Evolutionary conservation across 2,888 invertebrate species (phyloP).

Genomic region (Aleiodes alternator): DNA sequence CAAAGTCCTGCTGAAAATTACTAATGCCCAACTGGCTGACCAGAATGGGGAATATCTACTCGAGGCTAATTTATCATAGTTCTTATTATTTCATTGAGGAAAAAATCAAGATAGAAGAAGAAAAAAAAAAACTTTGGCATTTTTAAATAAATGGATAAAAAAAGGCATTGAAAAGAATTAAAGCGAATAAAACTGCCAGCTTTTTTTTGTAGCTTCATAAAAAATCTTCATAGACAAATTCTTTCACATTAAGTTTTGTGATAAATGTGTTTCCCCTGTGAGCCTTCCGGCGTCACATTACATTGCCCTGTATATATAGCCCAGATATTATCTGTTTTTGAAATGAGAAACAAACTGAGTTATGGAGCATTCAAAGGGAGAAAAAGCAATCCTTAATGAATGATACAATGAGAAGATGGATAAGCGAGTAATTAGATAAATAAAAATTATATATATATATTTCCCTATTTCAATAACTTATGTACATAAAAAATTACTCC

Average conservation of each 20-base stretch:
- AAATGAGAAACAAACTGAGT: slow-evolving; percentile 16
- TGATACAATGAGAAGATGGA: too few relatives aligned
- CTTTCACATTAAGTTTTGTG: slow-evolving; percentile 17
- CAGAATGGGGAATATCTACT: slow-evolving; percentile 24
- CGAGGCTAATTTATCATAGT: background rate
- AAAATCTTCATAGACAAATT: slow-evolving; percentile 33
- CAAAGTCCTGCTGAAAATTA: slow-evolving; percentile 1
- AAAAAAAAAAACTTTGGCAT: too few relatives aligned
- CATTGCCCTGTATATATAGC: slow-evolving; percentile 7
- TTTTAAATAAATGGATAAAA: background rate
- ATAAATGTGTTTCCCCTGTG: slow-evolving; percentile 30
- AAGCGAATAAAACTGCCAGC: background rate
- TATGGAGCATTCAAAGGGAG: slow-evolving; percentile 23
- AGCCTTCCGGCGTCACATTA: slow-evolving; percentile 35
- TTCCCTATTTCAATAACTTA: too few relatives aligned
- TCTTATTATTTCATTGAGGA: background rate
- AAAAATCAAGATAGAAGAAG: too few relatives aligned
- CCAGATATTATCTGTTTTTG: slow-evolving; percentile 13
- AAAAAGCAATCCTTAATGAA: slow-evolving; percentile 20
- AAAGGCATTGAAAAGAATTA: background rate
- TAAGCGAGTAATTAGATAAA: too few relatives aligned
- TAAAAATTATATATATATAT: too few relatives aligned
- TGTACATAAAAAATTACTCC: too few relatives aligned
- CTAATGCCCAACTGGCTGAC: background rate
- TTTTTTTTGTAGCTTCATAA: background rate